Conservation (phyloP, 2,797 vertebrate species). For the Alosa sapidissima region DNA sequence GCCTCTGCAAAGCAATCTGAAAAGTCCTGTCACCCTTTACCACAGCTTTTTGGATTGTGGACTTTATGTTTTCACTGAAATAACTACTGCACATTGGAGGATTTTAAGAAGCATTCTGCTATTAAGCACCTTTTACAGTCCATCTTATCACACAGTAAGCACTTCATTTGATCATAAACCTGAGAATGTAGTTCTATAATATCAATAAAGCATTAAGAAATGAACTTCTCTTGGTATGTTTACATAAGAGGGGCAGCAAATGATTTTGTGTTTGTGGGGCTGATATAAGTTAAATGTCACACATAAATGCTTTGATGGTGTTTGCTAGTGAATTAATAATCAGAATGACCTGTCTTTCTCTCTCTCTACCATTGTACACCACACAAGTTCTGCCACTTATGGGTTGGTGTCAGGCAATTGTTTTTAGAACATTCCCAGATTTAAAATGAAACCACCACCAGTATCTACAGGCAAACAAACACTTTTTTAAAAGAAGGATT, state of each 20-base stretch:
- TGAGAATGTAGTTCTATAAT: background rate
- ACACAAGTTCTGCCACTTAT: background rate
- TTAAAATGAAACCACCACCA: background rate
- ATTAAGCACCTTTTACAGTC: background rate
- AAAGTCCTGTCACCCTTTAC: slow-evolving; percentile 36
- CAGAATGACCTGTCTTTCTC: background rate
- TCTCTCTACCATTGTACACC: background rate
- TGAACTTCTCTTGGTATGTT: background rate
- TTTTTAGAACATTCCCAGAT: background rate
- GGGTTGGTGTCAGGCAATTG: background rate
- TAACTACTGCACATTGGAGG: background rate
- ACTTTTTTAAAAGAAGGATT: background rate
- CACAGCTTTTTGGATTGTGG: background rate
- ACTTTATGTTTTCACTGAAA: background rate
- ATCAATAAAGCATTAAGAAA: background rate
- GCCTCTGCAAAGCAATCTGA: slow-evolving; percentile 16
- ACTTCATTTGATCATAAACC: background rate
- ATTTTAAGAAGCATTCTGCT: background rate
- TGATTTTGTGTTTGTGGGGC: background rate
- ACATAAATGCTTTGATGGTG: slow-evolving; percentile 13
- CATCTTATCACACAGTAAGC: background rate
- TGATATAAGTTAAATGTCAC: background rate
- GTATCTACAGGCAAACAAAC: background rate
- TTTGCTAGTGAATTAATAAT: background rate
- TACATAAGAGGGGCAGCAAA: background rate